Base-by-base conservation (phyloP, 1,140 invertebrate genomes). In the Maniola jurtina region DNA sequence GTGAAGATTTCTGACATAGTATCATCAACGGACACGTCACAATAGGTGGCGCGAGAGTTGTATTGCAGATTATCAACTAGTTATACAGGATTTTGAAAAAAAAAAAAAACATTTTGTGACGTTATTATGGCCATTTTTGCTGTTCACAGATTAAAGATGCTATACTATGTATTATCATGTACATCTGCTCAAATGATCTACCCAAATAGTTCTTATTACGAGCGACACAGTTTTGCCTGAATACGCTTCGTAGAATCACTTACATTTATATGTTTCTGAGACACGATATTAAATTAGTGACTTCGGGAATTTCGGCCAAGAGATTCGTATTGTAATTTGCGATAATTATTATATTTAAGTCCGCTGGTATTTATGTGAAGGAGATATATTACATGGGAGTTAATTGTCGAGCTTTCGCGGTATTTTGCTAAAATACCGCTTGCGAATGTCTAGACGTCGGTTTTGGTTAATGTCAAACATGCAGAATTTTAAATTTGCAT, bases 271-370 rank as follows among this genome's bases (percentile, higher is more conserved):
- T 34, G 10, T 55, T 55, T 55, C 52, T 25, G 16, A 55, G 52
- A 55, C 10, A 34, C 52, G 52, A 34, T 55, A 34, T 55, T 55
- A 55, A 13, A 55, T 55, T 33, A 33, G 52, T 11, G 52, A 34
- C 16, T 55, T 55, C 16, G 52, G 33, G 52, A 55, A 55, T 55
- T 55, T 55, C 52, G 52, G 52, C 16, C 52, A 34, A 25, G 48
- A 33, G 52, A 52, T 25, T 55, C 52, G 52, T 55, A 55, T 55
- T 55, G 52, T 55, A 55, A 55, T 55, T 55, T 55, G 52, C 52
- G 13, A 55, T 55, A 55, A 55, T 55, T 55, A 55, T 55, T 55
- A 55, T 55, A 34, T 55, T 55, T 55, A 55, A 10, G 52, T 55
- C 52, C 25, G 33, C n/a, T 25, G 33, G 52, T 55, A 55, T 55